A percentile compares a stretch with the other conserved stretches of the same genome.
Evolutionary conservation across 2,888 invertebrate species (phyloP).

Genomic region (Nemotelus pantherinus): DNA sequence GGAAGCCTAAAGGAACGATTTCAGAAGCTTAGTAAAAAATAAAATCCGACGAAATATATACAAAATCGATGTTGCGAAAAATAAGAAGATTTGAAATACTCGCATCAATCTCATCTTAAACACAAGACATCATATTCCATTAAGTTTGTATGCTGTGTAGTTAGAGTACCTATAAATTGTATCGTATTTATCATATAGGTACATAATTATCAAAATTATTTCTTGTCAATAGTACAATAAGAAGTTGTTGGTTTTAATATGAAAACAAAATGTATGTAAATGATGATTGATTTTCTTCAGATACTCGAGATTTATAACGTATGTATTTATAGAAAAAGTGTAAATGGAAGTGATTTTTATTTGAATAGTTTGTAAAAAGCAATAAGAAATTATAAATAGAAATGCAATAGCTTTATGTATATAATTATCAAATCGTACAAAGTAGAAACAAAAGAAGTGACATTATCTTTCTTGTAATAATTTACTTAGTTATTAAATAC

Average conservation of each 20-base stretch:
- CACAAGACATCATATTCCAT: not conserved
- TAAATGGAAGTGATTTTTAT: too few relatives aligned
- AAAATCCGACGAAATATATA: slow-evolving; percentile 38
- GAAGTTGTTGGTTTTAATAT: not conserved
- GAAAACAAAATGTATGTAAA: too few relatives aligned
- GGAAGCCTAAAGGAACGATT: slow-evolving; percentile 62
- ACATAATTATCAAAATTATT: too few relatives aligned
- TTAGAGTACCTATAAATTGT: not conserved
- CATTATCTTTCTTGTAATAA: slow-evolving; percentile 23
- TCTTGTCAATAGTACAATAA: slow-evolving; percentile 1
- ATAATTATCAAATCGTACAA: slow-evolving; percentile 25
- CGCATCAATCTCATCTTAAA: not conserved
- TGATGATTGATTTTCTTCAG: not conserved
- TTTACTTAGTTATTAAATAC: not conserved
- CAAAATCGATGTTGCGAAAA: not conserved
- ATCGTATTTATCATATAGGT: not conserved
- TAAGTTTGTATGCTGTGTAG: not conserved
- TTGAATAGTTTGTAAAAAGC: too few relatives aligned
- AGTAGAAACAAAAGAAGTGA: not conserved
- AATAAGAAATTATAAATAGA: not conserved
- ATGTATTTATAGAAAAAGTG: too few relatives aligned
- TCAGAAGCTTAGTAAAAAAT: slow-evolving; percentile 60
- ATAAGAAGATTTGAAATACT: not conserved
- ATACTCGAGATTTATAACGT: not conserved
- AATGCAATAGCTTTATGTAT: slow-evolving; percentile 20